These are phyloP conservation scores for Microcebus jonahi DNA, from an alignment of 2,113 vertebrate species.

Conservation along the genomic window DNA sequence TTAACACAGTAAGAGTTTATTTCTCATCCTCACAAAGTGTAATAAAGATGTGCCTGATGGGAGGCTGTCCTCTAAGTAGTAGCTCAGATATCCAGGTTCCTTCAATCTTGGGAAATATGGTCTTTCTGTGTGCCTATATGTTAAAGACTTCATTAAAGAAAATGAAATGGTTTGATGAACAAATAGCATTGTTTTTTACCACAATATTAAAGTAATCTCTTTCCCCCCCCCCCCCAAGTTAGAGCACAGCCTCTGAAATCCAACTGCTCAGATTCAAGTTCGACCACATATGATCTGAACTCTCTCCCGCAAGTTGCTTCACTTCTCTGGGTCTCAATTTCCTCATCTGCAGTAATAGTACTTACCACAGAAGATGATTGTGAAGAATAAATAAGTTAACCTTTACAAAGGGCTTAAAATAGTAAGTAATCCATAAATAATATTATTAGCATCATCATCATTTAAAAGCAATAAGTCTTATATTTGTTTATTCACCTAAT, in stretches of 20 bases:
- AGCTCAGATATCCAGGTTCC: neutral
- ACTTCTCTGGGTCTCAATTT: neutral
- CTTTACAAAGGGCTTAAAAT: conserved; percentile 11
- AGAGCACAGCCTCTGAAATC: neutral
- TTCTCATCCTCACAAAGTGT: neutral
- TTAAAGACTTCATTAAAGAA: neutral
- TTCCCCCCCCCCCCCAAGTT: neutral
- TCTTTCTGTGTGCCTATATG: neutral
- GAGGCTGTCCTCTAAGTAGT: neutral
- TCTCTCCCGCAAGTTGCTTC: neutral
- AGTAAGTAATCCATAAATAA: neutral
- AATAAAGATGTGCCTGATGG: neutral
- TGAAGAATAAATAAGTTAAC: conserved; percentile 30
- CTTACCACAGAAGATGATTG: neutral
- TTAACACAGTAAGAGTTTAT: conserved; percentile 22
- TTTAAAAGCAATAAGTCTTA: neutral
- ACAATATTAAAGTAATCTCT: neutral
- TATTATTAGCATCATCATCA: neutral
- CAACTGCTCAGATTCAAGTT: conserved; percentile 10
- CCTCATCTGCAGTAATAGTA: neutral
- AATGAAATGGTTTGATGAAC: conserved; percentile 2
- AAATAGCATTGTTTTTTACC: conserved; percentile 20
- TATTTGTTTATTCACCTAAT: conserved; percentile 29
- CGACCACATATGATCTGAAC: neutral
- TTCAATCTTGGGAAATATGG: neutral